These are phyloP conservation scores for Stegodyphus dumicola DNA, from an alignment of 1,140 invertebrate genomes.

Conservation along the genomic window DNA sequence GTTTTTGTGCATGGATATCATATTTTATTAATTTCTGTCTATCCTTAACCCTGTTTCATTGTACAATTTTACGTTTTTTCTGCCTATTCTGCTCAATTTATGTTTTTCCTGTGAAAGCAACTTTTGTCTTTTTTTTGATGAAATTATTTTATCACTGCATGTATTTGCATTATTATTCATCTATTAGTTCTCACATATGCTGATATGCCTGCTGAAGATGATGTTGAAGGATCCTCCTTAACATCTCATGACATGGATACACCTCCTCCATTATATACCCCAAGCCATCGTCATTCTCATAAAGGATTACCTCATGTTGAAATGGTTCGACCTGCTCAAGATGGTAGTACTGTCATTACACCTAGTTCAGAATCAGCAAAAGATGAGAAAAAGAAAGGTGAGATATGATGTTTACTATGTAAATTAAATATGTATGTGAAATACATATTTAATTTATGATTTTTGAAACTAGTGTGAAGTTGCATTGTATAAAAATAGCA, in stretches of 20 bases:
- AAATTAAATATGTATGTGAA: too few relatives aligned
- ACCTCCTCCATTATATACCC: conserved; percentile 73
- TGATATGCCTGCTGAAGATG: conserved; percentile 90
- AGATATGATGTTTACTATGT: conserved; percentile 49
- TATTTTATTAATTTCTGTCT: background rate
- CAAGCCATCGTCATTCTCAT: conserved; percentile 38
- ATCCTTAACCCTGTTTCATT: background rate
- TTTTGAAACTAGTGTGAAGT: too few relatives aligned
- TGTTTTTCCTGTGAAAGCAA: background rate
- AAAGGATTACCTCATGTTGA: conserved; percentile 91
- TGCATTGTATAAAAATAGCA: too few relatives aligned
- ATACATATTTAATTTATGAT: too few relatives aligned
- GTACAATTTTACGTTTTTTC: background rate
- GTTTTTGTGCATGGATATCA: too few relatives aligned
- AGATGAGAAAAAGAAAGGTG: conserved; percentile 69
- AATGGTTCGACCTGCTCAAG: conserved; percentile 91
- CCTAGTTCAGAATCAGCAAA: conserved; percentile 63
- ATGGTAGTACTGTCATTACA: conserved; percentile 70
- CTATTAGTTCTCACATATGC: conserved; percentile 96
- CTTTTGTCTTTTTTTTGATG: background rate
- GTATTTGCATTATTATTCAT: background rate
- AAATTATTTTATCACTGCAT: background rate
- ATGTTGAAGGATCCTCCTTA: conserved; percentile 85
- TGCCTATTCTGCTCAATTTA: background rate
- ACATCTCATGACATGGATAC: conserved; percentile 69